These are phyloP conservation scores for Platyrinchus mystaceus DNA, from an alignment of 2,797 vertebrate species.

Conservation along the genomic window DNA sequence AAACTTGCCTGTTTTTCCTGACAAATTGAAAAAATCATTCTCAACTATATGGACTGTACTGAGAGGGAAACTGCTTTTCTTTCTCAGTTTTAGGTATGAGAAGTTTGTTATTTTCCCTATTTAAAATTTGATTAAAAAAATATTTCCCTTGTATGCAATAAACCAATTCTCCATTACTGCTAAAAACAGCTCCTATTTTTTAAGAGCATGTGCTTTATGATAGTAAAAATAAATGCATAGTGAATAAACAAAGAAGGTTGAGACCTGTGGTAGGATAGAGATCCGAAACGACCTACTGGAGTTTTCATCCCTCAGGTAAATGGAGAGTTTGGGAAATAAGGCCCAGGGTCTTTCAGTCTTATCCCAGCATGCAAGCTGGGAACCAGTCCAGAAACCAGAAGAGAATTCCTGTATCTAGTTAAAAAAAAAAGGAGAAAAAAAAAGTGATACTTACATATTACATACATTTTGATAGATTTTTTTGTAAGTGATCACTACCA, in stretches of 20 bases:
- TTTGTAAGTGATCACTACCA: background rate
- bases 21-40: background rate
- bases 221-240: background rate
- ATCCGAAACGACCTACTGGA: constrained; percentile 91
- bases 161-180: background rate
- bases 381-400: constrained; percentile 91
- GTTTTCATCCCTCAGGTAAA: constrained; percentile 92
- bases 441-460: background rate
- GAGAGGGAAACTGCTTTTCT: background rate
- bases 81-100: background rate
- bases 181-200: background rate
- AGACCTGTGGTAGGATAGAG: constrained; percentile 93
- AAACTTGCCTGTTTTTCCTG: background rate
- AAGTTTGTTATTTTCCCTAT: background rate
- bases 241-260: constrained; percentile 10
- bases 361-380: constrained; percentile 93
- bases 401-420: constrained; percentile 89
- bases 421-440: background rate
- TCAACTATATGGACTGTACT: background rate
- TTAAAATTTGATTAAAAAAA: background rate
- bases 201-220: background rate
- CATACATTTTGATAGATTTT: background rate
- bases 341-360: constrained; percentile 88
- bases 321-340: constrained; percentile 95
- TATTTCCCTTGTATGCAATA: background rate